phyloP scores from a whole-genome alignment of 2,113 vertebrate species.

The Zapornia atra region DNA sequence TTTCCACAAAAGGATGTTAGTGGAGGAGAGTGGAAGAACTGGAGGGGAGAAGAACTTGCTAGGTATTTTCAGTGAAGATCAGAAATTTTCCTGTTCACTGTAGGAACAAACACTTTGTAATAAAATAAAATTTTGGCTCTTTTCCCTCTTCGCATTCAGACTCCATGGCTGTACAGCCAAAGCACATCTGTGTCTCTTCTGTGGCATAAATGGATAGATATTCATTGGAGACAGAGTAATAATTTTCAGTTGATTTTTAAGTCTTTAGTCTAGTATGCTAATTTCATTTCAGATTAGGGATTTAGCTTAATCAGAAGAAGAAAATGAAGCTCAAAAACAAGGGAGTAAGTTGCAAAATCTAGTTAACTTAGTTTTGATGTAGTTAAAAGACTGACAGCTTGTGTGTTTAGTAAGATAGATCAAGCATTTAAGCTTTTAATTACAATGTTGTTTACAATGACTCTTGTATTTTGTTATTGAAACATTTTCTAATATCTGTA shows the following conservation, averaged over 20 bases:
- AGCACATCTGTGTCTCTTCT: not conserved
- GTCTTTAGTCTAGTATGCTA: not conserved
- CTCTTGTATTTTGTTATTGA: not conserved
- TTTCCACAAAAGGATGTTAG: not conserved
- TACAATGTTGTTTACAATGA: not conserved
- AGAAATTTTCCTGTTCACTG: not conserved
- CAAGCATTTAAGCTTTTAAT: not conserved
- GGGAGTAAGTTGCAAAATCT: not conserved
- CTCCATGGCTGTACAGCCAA: not conserved
- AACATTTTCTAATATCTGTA: not conserved
- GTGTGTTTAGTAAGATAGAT: not conserved
- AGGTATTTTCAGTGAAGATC: not conserved
- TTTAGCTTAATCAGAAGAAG: not conserved
- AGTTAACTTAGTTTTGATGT: not conserved
- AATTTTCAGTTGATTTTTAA: not conserved
- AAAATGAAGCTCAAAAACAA: not conserved
- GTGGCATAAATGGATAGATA: not conserved
- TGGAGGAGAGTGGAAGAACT: not conserved
- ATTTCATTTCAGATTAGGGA: not conserved
- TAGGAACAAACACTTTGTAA: not conserved
- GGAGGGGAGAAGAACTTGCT: not conserved
- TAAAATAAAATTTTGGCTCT: not conserved
- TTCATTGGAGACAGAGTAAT: not conserved
- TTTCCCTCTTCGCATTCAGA: accelerated
- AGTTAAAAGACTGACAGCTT: not conserved